Base-by-base conservation (phyloP, 2,113 vertebrate species). In the Hemibagrus wyckioides region DNA sequence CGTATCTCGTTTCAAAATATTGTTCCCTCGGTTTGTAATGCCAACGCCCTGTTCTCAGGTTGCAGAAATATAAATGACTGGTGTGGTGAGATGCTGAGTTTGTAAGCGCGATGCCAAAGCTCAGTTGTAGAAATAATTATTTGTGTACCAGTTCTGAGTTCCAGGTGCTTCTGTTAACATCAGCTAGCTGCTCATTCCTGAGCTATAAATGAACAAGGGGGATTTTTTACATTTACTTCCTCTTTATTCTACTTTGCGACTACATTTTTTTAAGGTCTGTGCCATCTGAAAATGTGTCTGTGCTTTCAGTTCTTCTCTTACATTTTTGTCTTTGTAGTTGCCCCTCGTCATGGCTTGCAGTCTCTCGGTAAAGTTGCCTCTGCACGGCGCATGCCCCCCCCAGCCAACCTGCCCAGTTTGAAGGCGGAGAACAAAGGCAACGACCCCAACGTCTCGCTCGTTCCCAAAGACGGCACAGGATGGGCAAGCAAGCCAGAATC, bases 361-460 rank as follows among this genome's bases (percentile, higher is more conserved):
- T 98, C 97, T 97, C 97, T 98, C 87, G 97, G 97, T 95, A 98
- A 98, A 96, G 97, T 98, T 96, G 97, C 97, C 92, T 97, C 97
- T 92, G 97, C 97, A 85, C 96, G 97, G 95, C 97, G 97, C 92
- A 98, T 98, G 97, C 97, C 97, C 92, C 97, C 97, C 94, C 97
- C 97, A 94, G 97, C 97, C 93, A 97, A 96, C 94, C 96, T 98
- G 94, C 97, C 97, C 92, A 98, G 97, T 96, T 94, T 98, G 94
- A 98, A 98, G 97, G 97, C 97, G 59, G 97, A 98, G 94, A 98
- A 98, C 95, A 98, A 97, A 97, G 97, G 97, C 95, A 98, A 98
- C 96, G 97, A 98, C 94, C 97, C 97, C 92, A 98, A 97, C 94
- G 97, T 98, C 95, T 96, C 97, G 91, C 95, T 98, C 94, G 96